phyloP scores from a whole-genome alignment of 2,888 invertebrate genomes.

The Ommatoiulus sabulosus region DNA sequence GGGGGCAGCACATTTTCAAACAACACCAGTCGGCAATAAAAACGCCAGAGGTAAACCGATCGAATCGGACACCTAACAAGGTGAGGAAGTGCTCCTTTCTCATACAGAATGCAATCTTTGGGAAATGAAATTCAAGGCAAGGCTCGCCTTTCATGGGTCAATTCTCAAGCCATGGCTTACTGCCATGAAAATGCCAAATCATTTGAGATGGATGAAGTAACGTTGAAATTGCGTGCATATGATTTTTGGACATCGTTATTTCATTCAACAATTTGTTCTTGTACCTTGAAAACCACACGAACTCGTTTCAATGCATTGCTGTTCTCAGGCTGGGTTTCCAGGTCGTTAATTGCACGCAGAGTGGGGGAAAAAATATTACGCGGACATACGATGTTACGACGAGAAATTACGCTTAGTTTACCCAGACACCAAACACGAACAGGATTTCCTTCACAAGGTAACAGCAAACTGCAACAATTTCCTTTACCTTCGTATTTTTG shows the following conservation, averaged over 20 bases:
- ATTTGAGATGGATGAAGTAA: background rate
- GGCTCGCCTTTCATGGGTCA: background rate
- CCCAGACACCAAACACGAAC: background rate
- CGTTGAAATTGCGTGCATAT: background rate
- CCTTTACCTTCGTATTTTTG: too few relatives aligned
- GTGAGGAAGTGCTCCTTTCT: background rate
- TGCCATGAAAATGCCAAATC: background rate
- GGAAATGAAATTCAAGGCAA: background rate
- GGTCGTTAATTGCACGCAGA: background rate
- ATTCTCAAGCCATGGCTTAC: background rate
- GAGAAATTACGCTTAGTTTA: background rate
- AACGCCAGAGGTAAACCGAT: background rate
- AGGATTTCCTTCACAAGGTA: background rate
- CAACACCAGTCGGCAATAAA: too few relatives aligned
- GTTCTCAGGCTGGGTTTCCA: constrained; percentile 5
- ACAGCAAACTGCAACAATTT: background rate
- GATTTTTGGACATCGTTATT: background rate
- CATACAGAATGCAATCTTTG: background rate
- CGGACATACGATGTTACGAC: background rate
- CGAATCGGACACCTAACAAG: background rate
- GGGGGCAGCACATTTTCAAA: too few relatives aligned
- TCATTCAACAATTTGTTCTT: background rate
- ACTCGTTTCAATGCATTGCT: background rate
- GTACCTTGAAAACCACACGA: background rate
- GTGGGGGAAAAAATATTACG: background rate